Evolutionary conservation across 1,140 invertebrate species (phyloP).

Genomic region (Ectropis grisescens): DNA sequence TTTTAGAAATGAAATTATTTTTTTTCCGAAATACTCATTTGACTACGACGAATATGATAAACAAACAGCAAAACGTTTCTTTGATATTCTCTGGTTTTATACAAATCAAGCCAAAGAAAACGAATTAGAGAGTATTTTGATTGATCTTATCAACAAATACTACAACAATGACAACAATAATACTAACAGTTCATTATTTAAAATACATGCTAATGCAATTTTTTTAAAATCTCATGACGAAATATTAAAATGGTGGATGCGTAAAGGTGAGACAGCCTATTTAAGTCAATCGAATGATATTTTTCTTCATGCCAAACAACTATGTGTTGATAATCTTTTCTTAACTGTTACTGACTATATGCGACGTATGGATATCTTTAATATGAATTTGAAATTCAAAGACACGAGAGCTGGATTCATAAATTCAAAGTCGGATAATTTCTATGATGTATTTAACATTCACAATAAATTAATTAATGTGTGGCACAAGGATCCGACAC

Average conservation of each 20-base stretch:
- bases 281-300: constrained; percentile 9
- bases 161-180: constrained; percentile 6
- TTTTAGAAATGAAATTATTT: too few relatives aligned
- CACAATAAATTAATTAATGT: too few relatives aligned
- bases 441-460: too few relatives aligned
- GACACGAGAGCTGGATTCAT: too few relatives aligned
- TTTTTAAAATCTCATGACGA: constrained; percentile 14
- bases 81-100: constrained; percentile 15
- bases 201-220: constrained; percentile 12
- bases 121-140: constrained; percentile 4
- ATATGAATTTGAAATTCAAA: too few relatives aligned
- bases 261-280: constrained; percentile 4
- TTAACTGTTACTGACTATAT: constrained; percentile 11
- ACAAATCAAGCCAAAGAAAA: constrained; percentile 12
- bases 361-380: too few relatives aligned
- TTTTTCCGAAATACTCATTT: too few relatives aligned
- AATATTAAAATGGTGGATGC: constrained; percentile 18
- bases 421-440: too few relatives aligned
- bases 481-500: too few relatives aligned
- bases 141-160: constrained; percentile 8
- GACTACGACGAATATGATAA: constrained; percentile 4
- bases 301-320: constrained; percentile 10
- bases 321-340: constrained; percentile 9
- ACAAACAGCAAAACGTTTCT: constrained; percentile 4
- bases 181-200: constrained; percentile 6